Evolutionary conservation across 2,113 vertebrate genomes (phyloP).

Genomic region (Lepisosteus oculatus): DNA sequence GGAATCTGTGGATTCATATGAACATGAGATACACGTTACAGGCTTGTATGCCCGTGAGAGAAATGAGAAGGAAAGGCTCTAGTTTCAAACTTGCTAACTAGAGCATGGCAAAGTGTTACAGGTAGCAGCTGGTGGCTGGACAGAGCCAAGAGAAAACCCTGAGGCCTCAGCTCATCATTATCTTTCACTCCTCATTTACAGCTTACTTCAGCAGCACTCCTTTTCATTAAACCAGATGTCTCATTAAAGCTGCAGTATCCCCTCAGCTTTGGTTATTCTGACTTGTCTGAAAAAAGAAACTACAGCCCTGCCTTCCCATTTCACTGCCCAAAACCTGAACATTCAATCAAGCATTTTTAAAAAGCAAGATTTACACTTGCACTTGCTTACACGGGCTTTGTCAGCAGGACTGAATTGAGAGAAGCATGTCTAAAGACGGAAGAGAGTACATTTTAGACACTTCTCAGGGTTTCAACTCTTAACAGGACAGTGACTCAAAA

Average conservation of each 20-base stretch:
- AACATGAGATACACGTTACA: conserved; percentile 39
- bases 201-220: conserved; percentile 35
- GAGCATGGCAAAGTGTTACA: conserved; percentile 44
- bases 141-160: conserved; percentile 32
- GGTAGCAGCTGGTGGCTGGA: conserved; percentile 53
- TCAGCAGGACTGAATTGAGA: conserved; percentile 53
- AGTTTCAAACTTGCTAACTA: conserved; percentile 45
- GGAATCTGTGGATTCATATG: background rate
- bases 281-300: background rate
- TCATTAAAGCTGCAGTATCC: conserved; percentile 12
- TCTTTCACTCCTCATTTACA: conserved; percentile 50
- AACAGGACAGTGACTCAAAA: conserved; percentile 41
- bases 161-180: conserved; percentile 50
- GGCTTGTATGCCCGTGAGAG: conserved; percentile 39
- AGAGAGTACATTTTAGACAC: conserved; percentile 37
- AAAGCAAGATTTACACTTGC: conserved; percentile 47
- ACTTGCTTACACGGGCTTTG: conserved; percentile 53
- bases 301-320: background rate
- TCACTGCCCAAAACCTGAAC: background rate
- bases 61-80: conserved; percentile 21
- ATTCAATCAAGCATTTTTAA: conserved; percentile 17
- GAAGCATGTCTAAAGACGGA: conserved; percentile 61
- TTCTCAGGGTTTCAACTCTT: conserved; percentile 52
- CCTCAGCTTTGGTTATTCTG: background rate
- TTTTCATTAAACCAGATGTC: conserved; percentile 34